Percentiles rank a stretch among this genome's conserved stretches.
Evolutionary conservation across 2,797 vertebrate species (phyloP).

Genomic region (Tolypeutes matacus): DNA sequence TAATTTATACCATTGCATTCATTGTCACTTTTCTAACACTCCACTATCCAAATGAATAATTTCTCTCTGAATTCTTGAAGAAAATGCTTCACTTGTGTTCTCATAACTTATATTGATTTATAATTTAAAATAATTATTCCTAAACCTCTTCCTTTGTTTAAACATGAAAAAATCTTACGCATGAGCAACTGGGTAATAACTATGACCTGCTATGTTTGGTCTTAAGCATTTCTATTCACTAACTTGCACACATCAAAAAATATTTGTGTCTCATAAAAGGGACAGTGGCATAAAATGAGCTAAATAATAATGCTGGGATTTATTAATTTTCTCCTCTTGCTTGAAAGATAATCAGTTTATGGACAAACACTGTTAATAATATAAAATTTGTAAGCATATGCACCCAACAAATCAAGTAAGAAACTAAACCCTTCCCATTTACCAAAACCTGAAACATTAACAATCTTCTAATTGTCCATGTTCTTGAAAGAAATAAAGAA

Average conservation of each 20-base stretch:
- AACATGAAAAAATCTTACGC: not conserved
- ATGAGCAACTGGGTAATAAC: not conserved
- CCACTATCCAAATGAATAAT: not conserved
- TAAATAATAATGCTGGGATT: constrained; percentile 8
- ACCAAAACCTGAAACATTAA: not conserved
- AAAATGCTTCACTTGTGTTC: not conserved
- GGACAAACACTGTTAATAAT: not conserved
- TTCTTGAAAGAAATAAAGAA: constrained; percentile 73
- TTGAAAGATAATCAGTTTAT: constrained; percentile 51
- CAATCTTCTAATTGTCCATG: constrained; percentile 33
- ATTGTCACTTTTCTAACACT: not conserved
- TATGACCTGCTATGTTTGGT: not conserved
- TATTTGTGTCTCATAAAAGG: constrained; percentile 45
- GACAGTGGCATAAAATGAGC: not conserved
- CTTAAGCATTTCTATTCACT: constrained; percentile 30
- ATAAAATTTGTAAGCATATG: not conserved
- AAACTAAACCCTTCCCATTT: not conserved
- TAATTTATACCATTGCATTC: constrained; percentile 3
- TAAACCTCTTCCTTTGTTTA: not conserved
- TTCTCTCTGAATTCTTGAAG: not conserved
- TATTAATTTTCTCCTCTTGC: not conserved
- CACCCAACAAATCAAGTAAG: not conserved
- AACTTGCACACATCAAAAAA: constrained; percentile 10
- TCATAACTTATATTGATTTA: not conserved
- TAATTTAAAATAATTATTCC: not conserved